Conservation (phyloP, 2,797 vertebrate genomes). For the Hypotaenidia okinawae region DNA sequence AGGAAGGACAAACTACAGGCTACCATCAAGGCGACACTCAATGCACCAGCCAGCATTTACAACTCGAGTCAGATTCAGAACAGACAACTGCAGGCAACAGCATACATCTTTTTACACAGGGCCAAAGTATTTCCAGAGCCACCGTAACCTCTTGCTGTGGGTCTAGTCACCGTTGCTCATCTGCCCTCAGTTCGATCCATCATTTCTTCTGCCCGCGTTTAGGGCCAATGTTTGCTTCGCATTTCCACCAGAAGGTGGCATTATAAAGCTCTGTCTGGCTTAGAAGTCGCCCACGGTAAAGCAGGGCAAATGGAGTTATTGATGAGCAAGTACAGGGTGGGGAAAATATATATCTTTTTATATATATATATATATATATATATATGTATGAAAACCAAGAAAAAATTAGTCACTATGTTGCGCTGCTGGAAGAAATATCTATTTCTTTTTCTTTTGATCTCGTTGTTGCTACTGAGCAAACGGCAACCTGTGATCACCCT, state of each 20-base stretch:
- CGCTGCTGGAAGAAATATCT: not conserved
- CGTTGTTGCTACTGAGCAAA: not conserved
- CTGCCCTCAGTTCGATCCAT: not conserved
- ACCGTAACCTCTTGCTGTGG: not conserved
- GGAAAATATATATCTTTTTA: not conserved
- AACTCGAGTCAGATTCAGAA: not conserved
- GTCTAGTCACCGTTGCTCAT: not conserved
- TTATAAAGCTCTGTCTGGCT: not conserved
- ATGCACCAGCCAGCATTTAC: not conserved
- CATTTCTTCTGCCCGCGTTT: not conserved
- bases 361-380: too few relatives aligned
- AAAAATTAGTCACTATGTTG: not conserved
- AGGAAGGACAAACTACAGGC: not conserved
- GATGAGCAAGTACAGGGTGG: not conserved
- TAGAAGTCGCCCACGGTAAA: not conserved
- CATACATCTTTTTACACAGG: not conserved
- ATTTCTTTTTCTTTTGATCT: not conserved
- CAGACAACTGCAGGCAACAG: not conserved
- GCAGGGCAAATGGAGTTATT: not conserved
- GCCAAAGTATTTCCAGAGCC: not conserved
- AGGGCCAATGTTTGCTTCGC: not conserved
- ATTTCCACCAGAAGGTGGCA: conserved; percentile 21
- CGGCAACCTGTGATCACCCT: not conserved
- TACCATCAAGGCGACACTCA: not conserved
- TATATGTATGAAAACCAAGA: not conserved